Evolutionary conservation across 2,888 invertebrate genomes (phyloP).

Genomic region (Oxycera nigricornis): DNA sequence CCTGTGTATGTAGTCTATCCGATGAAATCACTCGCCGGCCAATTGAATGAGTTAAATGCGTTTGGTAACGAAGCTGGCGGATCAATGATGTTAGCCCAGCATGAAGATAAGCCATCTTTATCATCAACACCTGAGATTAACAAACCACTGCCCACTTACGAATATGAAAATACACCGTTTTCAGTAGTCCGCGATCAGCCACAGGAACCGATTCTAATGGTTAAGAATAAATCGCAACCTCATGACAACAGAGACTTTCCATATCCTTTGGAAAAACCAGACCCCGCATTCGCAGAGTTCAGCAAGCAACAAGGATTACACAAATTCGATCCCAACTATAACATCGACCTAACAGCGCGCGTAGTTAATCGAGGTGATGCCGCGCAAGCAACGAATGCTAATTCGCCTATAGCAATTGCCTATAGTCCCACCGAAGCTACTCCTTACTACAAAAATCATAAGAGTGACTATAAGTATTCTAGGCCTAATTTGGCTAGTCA

Average conservation of each 20-base stretch:
- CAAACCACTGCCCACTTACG: slow-evolving; percentile 51
- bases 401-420: slow-evolving; percentile 69
- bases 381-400: slow-evolving; percentile 44
- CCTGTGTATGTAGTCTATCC: slow-evolving; percentile 69
- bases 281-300: slow-evolving; percentile 60
- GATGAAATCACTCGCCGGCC: slow-evolving; percentile 64
- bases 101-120: slow-evolving; percentile 65
- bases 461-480: slow-evolving; percentile 56
- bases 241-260: slow-evolving; percentile 68
- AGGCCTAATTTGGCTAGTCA: slow-evolving; percentile 63
- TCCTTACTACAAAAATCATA: slow-evolving; percentile 49
- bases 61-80: slow-evolving; percentile 57
- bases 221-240: slow-evolving; percentile 57
- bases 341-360: slow-evolving; percentile 61
- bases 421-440: slow-evolving; percentile 68
- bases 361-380: slow-evolving; percentile 59
- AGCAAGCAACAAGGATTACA: slow-evolving; percentile 57
- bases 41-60: slow-evolving; percentile 60
- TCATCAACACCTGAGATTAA: slow-evolving; percentile 61
- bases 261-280: slow-evolving; percentile 70
- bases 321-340: slow-evolving; percentile 57
- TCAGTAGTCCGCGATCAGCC: slow-evolving; percentile 61
- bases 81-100: slow-evolving; percentile 65
- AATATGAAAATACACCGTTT: slow-evolving; percentile 62
- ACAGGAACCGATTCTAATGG: slow-evolving; percentile 62